Percentiles rank a stretch among this genome's conserved stretches.
Conservation (phyloP, 64 coral and sea anemone species). For the Astreopora myriophthalma region DNA sequence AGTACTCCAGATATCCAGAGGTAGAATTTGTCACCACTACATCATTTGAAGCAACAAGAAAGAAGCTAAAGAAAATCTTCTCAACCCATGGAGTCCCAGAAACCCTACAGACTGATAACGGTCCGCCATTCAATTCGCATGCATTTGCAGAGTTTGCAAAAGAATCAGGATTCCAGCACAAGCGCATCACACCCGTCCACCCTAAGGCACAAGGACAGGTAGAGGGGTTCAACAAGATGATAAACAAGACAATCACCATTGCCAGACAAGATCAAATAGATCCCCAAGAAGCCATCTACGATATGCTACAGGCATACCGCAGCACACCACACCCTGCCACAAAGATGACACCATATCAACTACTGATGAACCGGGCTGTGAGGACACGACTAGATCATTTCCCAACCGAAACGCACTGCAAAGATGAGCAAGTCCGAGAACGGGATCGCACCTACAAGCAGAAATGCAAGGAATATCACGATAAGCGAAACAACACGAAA, state of each 20-base stretch:
- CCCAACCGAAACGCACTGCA: not conserved
- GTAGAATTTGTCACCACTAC: no score
- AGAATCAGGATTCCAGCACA: not conserved
- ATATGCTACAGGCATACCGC: constrained; percentile 36
- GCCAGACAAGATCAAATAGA: constrained; percentile 13
- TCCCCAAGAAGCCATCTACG: constrained; percentile 1
- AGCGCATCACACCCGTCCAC: not conserved
- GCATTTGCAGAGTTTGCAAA: not conserved
- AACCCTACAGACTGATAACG: no score
- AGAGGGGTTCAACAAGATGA: not conserved
- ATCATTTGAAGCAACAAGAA: not conserved
- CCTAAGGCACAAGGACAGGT: not conserved
- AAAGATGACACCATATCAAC: not conserved
- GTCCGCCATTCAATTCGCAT: no score
- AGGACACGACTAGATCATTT: constrained; percentile 19
- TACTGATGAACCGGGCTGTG: constrained; percentile 8
- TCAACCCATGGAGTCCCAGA: not conserved
- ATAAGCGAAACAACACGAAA: constrained; percentile 38
- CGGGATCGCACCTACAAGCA: not conserved
- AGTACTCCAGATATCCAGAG: no score
- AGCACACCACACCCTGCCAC: not conserved
- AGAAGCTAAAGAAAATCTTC: not conserved
- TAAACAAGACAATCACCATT: not conserved
- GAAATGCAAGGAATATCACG: constrained; percentile 52
- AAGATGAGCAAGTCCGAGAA: not conserved